Conservation (phyloP, 2,888 invertebrate genomes). For the Latheticus oryzae region DNA sequence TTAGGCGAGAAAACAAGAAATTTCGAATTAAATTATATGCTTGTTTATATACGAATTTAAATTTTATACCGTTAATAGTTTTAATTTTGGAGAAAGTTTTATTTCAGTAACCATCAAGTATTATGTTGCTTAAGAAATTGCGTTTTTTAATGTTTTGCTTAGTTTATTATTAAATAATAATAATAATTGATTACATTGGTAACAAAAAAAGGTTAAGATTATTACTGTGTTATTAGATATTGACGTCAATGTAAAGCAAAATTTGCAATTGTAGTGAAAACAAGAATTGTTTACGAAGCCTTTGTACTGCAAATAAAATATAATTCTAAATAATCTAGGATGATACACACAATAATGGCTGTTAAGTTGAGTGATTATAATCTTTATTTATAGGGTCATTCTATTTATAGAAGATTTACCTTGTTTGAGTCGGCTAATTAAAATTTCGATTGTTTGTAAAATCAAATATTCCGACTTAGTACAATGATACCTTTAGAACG, state of each 20-base stretch:
- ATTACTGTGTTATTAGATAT: too few species aligned
- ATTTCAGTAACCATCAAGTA: too few species aligned
- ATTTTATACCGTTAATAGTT: too few species aligned
- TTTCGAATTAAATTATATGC: too few species aligned
- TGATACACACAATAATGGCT: constrained; percentile 10
- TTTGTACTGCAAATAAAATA: constrained; percentile 27
- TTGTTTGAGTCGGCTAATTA: constrained; percentile 29
- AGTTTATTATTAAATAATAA: too few species aligned
- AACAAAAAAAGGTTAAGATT: too few species aligned
- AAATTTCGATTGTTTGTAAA: constrained; percentile 24
- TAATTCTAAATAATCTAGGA: constrained; percentile 5
- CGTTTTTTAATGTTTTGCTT: too few species aligned
- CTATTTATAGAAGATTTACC: constrained; percentile 27
- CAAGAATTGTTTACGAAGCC: constrained; percentile 2
- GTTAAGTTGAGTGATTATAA: constrained; percentile 23
- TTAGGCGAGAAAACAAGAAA: constrained; percentile 8
- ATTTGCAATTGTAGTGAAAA: constrained; percentile 16
- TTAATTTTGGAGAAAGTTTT: too few species aligned
- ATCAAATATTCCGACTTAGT: constrained; percentile 3
- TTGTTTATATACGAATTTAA: too few species aligned
- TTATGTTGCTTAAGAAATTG: too few species aligned
- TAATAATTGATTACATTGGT: too few species aligned
- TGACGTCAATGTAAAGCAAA: constrained; percentile 25
- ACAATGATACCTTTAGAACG: constrained; percentile 17
- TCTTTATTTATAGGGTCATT: constrained; percentile 22